Base-by-base conservation (phyloP, 2,888 invertebrate genomes). In the Orthosia gothica region DNA sequence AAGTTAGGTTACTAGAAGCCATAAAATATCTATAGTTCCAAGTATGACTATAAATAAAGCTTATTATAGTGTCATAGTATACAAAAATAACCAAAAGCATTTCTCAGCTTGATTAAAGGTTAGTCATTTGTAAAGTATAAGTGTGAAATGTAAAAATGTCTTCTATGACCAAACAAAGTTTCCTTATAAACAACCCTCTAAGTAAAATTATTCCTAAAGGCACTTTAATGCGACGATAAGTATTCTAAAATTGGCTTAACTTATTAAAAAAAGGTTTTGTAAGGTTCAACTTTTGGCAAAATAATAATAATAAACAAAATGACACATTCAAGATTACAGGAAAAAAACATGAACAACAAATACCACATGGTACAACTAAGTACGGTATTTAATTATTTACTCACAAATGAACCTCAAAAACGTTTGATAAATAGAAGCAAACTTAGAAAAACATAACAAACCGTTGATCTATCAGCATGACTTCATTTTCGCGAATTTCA, bases 391-490 rank as follows among this genome's bases (percentile, higher is more conserved):
- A 12, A 40, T 55, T 16, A 47, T 55, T 15, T 5, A 65, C 16
- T 40, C 5, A 40, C 5, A 55, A 32, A 62, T 26, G 69, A 71
- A 69, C 15, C 52, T 54, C 26, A 49, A 73, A 74, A 61, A 50
- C 49, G 16, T 54, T 40, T 11, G 13, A 45, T 70, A 26, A 32
- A 47, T 55, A 57, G 58, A 79, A 74, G 83, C 67, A 84, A 81
- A 71, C 5, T 40, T 65, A 84, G 81, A 82, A 68, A 54, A 68
- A 83, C 63, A 49, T 7, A 74, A 95, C 96, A 86, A 97, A 96
- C 92, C 97, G 97, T 78, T 97, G 97, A 89, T 98, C 98, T 75
- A 98, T 97, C 67, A 97, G 94, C 78, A 97, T 96, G 18, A 98
- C 95, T 94, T 98, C 98, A 71, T 97, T 97, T 90, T 98, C 98